Evolutionary conservation across 2,797 vertebrate species (phyloP), one percentile per base, ranked within the genome.

Genomic region (Melanotaenia nigrans): DNA sequence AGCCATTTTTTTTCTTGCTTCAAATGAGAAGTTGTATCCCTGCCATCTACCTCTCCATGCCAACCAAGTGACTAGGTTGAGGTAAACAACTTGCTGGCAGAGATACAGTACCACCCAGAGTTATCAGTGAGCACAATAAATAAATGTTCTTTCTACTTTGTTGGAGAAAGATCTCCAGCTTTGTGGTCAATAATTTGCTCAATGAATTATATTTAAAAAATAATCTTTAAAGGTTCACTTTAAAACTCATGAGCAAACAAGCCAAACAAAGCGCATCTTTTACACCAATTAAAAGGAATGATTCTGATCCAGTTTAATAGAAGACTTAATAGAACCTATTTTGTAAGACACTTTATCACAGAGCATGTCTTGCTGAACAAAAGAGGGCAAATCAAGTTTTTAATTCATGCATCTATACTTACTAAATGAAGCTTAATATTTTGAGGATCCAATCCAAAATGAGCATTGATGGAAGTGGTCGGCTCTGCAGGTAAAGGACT

Each of bases 1-100:
- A n/a, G 61, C 68, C 59, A 47, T 53, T 69, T 60, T 67, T 28
- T 69, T 60, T 67, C 71, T 47, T 63, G 38, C 49, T 71, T 73
- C 61, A 61, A 75, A 32, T 9, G 32, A 71, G 40, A 71, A 49
- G 65, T 40, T 49, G 57, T 40, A 33, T 56, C 51, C 18, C 64
- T 70, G 54, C 65, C 71, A 68, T 57, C 55, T 5, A 6, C 45
- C 67, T 59, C 28, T 14, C 22, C 20, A 35, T 53, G 45, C 47
- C 65, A 69, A 8, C 16, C 6, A 5, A 54, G 18, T 24, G 36
- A 36, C 32, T 68, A 28, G 33, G 32, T 45, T 51, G 38, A 55
- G 55, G 47, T 38, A 49, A 72, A 61, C 53, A 47, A 24, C 53
- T 67, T 28, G 36, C n/a, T 45, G 61, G 65, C 28, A 36, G 33